Evolutionary conservation across 2,888 invertebrate species (phyloP).

Genomic region (Platycnemis pennipes): DNA sequence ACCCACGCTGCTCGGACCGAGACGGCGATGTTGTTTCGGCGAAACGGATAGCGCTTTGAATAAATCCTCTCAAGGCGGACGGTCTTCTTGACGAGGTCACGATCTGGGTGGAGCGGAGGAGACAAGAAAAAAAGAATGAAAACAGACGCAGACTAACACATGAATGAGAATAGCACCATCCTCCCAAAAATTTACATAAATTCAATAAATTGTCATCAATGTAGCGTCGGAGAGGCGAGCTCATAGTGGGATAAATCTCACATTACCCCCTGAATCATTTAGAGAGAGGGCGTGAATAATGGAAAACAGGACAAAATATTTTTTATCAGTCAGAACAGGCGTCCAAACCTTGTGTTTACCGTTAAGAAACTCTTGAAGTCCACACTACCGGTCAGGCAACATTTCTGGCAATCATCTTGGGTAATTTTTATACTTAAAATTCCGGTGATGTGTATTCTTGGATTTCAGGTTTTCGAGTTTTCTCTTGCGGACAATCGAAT

Average conservation of each 20-base stretch:
- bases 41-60: too few species aligned
- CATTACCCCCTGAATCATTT: neutral
- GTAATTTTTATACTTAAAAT: neutral
- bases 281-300: neutral
- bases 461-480: neutral
- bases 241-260: neutral
- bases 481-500: too few species aligned
- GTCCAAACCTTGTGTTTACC: neutral
- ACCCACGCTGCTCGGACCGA: neutral
- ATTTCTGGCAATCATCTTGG: neutral
- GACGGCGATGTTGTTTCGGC: neutral
- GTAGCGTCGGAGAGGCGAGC: neutral
- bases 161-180: neutral
- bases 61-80: neutral
- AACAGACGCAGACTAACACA: neutral
- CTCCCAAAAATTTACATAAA: neutral
- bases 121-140: neutral
- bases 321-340: neutral
- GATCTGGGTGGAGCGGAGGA: neutral
- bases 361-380: neutral
- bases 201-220: neutral
- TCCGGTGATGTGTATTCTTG: neutral
- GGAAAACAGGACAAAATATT: neutral
- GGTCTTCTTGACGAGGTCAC: neutral
- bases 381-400: neutral